Percentiles rank a stretch among this genome's conserved stretches.
Evolutionary conservation across 2,888 invertebrate genomes (phyloP).

Genomic region (Strigamia transsilvanica): DNA sequence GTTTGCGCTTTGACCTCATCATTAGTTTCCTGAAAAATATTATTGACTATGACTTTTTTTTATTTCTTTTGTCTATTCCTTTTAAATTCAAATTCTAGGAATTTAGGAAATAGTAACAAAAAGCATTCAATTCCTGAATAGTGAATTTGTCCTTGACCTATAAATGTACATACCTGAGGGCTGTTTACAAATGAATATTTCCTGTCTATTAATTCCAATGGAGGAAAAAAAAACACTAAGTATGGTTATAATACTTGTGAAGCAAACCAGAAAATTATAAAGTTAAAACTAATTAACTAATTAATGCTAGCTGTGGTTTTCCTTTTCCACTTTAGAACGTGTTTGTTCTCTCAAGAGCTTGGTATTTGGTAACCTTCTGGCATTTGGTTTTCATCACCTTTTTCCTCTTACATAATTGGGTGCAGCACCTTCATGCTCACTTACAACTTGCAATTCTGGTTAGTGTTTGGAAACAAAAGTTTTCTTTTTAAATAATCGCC

Average conservation of each 20-base stretch:
- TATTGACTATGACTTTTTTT: background rate
- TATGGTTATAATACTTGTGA: background rate
- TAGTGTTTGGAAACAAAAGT: background rate
- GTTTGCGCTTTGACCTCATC: background rate
- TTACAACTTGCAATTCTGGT: background rate
- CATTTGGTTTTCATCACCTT: slow-evolving; percentile 43
- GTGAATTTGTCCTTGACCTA: slow-evolving; percentile 34
- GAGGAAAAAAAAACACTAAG: background rate
- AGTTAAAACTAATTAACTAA: no score
- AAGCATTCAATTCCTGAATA: slow-evolving; percentile 11
- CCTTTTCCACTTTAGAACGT: no score
- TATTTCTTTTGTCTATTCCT: background rate
- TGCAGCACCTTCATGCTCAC: slow-evolving; percentile 30
- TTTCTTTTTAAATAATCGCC: background rate
- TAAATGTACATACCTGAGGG: slow-evolving; percentile 27
- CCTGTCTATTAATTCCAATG: slow-evolving; percentile 11
- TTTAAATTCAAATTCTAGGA: background rate
- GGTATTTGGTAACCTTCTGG: slow-evolving; percentile 35
- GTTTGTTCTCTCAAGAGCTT: background rate
- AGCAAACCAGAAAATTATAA: background rate
- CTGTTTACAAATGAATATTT: slow-evolving; percentile 37
- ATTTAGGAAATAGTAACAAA: slow-evolving; percentile 34
- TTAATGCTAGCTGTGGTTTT: no score
- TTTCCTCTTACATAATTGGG: slow-evolving; percentile 41
- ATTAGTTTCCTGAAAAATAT: background rate